A percentile compares a stretch with the other conserved stretches of the same genome.
Conservation (phyloP, 2,113 vertebrate genomes). For the Boulengeromyrus knoepffleri region DNA sequence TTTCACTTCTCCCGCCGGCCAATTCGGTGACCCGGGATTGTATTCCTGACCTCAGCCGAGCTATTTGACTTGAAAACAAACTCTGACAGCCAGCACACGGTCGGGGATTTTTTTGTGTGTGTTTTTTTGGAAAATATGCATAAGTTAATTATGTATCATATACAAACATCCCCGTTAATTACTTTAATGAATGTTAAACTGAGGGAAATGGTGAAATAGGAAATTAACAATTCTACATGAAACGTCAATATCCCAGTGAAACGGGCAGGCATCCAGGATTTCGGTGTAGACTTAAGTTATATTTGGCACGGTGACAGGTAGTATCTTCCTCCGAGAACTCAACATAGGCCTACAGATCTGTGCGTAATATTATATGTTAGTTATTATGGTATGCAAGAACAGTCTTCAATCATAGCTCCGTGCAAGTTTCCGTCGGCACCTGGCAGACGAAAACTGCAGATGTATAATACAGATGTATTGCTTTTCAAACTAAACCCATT, state of each 20-base stretch:
- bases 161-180: not conserved
- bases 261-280: not conserved
- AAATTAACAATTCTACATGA: not conserved
- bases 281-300: not conserved
- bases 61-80: not conserved
- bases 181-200: not conserved
- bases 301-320: not conserved
- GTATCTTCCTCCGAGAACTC: not conserved
- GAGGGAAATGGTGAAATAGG: not conserved
- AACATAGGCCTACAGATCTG: not conserved
- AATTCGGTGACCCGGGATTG: slow-evolving; percentile 1
- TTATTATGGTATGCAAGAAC: not conserved
- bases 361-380: not conserved
- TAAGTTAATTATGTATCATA: not conserved
- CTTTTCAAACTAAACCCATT: not conserved
- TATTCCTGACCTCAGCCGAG: not conserved
- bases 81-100: not conserved
- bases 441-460: not conserved
- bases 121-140: not conserved
- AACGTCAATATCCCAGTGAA: not conserved
- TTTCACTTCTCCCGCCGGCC: not conserved
- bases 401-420: not conserved
- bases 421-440: not conserved
- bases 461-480: not conserved
- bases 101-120: not conserved